Base-by-base conservation (phyloP, 2,113 vertebrate genomes). In the Glareola pratincola region DNA sequence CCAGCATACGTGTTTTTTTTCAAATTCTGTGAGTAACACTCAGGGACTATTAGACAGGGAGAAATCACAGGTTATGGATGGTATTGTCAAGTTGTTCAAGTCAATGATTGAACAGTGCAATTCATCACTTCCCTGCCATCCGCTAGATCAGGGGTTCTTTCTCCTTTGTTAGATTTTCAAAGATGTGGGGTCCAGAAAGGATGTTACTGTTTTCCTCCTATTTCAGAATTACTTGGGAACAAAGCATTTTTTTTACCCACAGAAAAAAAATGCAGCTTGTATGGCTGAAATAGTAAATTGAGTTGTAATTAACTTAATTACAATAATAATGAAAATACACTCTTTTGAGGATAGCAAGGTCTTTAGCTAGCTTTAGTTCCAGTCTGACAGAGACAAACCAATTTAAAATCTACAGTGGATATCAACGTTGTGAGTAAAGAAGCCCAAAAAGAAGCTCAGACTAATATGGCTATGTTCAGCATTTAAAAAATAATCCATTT, bases 181-280 rank as follows among this genome's bases (percentile, higher is more conserved):
- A 96, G 74, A 95, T 80, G 36, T n/a, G 24, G 41, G 54, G 72
- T 95, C 67, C 92, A 90, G 87, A 96, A 96, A 95, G 76, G 43
- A 85, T 95, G 37, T 90, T 69, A 90, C 87, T 94, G 74, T 87
- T 90, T 89, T 68, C 26, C 68, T 89, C 60, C 45, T 43, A 27
- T 76, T 94, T 94, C 81, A 82, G 73, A 95, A 89, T 71, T 85
- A 76, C 32, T 93, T 48, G 36, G 8, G 57, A 91, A 97, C 67
- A 85, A 85, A 88, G 53, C 8, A 32, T n/a, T 37, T 92, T 92
- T 93, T 86, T 79, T 53, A 74, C 1, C 1, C 39, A 72, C 19
- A 68, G 53, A 41, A 81, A 72, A 72, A 95, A 93, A 93, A 73
- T 32, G 78, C 50, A 85, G 72, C 50, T 90, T 82, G 57, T 91